phyloP scores from a whole-genome alignment of 2,113 vertebrate genomes.

The Apus apus region DNA sequence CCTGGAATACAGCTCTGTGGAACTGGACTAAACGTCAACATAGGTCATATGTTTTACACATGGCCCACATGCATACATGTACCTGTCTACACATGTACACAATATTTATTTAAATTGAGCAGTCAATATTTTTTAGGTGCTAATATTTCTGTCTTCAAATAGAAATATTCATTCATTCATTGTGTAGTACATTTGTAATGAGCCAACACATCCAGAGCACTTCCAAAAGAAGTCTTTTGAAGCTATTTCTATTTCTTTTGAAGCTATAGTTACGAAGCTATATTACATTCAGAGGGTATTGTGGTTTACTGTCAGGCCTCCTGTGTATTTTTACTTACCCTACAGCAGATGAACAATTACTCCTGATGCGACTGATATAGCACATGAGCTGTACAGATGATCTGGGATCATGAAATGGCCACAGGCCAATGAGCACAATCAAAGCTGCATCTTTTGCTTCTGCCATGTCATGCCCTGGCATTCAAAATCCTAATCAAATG shows the following conservation, averaged over 20 bases:
- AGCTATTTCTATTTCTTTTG: too few relatives aligned
- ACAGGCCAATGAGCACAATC: background rate
- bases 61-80: background rate
- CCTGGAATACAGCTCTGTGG: background rate
- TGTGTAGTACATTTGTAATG: background rate
- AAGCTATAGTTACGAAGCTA: too few relatives aligned
- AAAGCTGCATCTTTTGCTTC: background rate
- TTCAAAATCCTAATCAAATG: background rate
- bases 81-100: background rate
- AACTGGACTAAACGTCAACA: background rate
- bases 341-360: background rate
- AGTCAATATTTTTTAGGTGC: background rate
- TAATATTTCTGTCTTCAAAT: background rate
- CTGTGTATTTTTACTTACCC: background rate
- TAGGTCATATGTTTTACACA: background rate
- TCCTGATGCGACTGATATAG: background rate
- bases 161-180: background rate
- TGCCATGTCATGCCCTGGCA: background rate
- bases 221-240: background rate
- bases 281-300: background rate
- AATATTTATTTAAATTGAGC: background rate
- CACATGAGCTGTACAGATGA: background rate
- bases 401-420: background rate
- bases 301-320: background rate
- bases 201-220: background rate